A percentile compares a stretch with the other conserved stretches of the same genome.
phyloP scores from a whole-genome alignment of 2,113 vertebrate species.

The Haplochromis burtoni region DNA sequence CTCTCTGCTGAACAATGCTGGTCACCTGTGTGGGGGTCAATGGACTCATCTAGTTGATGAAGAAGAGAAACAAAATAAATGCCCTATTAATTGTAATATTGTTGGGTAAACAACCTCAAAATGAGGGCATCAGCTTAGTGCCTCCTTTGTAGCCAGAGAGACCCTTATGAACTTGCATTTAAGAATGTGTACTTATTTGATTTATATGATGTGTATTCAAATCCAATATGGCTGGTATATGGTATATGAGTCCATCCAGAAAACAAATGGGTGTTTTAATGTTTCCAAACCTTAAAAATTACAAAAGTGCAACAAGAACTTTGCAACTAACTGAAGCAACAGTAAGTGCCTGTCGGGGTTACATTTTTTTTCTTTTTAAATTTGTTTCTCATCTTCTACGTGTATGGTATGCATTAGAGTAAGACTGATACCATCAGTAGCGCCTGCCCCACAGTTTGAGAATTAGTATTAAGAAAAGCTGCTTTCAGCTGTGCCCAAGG shows the following conservation, averaged over 20 bases:
- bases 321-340: not conserved
- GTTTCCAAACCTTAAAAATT: not conserved
- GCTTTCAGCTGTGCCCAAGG: not conserved
- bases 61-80: slow-evolving; percentile 44
- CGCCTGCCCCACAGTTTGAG: not conserved
- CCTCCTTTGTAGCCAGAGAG: not conserved
- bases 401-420: not conserved
- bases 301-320: not conserved
- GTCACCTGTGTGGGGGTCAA: slow-evolving; percentile 46
- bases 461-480: not conserved
- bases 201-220: not conserved
- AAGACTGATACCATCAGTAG: not conserved
- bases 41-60: slow-evolving; percentile 38
- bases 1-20: slow-evolving; percentile 36
- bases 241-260: not conserved
- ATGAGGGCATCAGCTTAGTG: not conserved
- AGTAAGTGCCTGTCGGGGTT: not conserved
- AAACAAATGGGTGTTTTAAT: not conserved
- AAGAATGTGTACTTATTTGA: not conserved
- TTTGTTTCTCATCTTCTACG: not conserved
- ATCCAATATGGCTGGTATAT: not conserved
- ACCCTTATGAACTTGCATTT: not conserved
- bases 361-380: not conserved
- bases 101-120: slow-evolving; percentile 39
- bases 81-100: slow-evolving; percentile 24